Evolutionary conservation across 2,888 invertebrate genomes (phyloP).

Genomic region (Erynnis tages): DNA sequence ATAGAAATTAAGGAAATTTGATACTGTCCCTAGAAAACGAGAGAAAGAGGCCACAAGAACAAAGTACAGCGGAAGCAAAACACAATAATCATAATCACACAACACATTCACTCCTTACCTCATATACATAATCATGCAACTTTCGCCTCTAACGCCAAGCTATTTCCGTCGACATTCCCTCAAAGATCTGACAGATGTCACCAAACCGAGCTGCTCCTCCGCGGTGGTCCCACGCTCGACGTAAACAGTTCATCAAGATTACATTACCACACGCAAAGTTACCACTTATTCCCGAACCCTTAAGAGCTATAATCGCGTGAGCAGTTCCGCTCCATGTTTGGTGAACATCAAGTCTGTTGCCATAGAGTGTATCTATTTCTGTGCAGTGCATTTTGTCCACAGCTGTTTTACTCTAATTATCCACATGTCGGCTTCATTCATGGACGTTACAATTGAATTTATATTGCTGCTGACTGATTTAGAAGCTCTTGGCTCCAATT

Average conservation of each 20-base stretch:
- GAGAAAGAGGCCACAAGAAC: too few species aligned
- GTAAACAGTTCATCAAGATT: constrained; percentile 28
- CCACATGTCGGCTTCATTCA: constrained; percentile 38
- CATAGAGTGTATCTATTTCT: constrained; percentile 38
- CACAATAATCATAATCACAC: not conserved
- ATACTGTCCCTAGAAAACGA: too few species aligned
- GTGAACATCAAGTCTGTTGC: constrained; percentile 15
- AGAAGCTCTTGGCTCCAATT: constrained; percentile 10
- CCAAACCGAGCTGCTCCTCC: constrained; percentile 31
- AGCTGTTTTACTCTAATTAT: constrained; percentile 43
- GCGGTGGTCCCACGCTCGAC: constrained; percentile 42
- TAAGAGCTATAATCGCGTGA: constrained; percentile 1
- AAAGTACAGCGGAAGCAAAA: not conserved
- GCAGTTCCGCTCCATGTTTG: not conserved
- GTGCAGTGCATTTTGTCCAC: constrained; percentile 40
- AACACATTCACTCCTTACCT: not conserved
- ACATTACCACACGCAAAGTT: not conserved
- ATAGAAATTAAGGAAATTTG: too few species aligned
- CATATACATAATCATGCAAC: not conserved
- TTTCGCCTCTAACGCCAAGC: constrained; percentile 10
- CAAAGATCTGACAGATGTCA: constrained; percentile 30
- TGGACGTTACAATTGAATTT: constrained; percentile 30
- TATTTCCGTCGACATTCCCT: constrained; percentile 16
- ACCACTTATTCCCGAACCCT: not conserved
- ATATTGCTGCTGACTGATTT: constrained; percentile 29